These are phyloP conservation scores for Anthopleura sola DNA, from an alignment of 64 coral and sea anemone species.

Conservation along the genomic window DNA sequence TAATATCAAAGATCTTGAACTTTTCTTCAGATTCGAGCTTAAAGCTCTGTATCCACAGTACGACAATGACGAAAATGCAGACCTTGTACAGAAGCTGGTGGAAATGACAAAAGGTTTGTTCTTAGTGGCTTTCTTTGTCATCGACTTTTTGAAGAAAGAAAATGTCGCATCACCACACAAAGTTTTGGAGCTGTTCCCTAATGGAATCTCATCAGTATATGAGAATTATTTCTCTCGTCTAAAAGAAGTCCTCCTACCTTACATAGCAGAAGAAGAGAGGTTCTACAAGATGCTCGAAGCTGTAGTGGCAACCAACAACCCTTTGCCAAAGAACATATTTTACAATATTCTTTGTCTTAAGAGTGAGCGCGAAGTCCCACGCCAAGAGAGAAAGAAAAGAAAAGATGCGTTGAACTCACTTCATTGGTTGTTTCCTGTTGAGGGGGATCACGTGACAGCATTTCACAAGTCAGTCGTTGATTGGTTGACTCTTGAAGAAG, in stretches of 20 bases:
- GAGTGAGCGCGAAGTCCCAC: neutral
- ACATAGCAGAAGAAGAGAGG: neutral
- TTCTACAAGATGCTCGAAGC: constrained; percentile 19
- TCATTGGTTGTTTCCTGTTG: constrained; percentile 13
- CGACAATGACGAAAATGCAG: neutral
- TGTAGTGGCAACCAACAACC: constrained; percentile 14
- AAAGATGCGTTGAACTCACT: neutral
- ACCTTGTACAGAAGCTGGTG: neutral
- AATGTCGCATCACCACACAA: neutral
- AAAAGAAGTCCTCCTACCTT: neutral
- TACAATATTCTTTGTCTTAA: neutral
- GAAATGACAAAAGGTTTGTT: neutral
- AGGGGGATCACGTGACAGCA: neutral
- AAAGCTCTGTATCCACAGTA: neutral
- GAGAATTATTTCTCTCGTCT: neutral
- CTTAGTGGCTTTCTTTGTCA: neutral
- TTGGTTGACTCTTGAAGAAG: constrained; percentile 16
- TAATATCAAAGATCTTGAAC: neutral
- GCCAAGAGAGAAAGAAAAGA: neutral
- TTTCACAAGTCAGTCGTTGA: constrained; percentile 43
- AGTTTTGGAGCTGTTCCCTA: neutral
- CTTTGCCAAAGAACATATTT: constrained; percentile 30
- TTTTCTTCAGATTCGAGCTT: neutral
- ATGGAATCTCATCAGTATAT: neutral
- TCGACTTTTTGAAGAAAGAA: neutral